Conservation (phyloP, 2,888 invertebrate genomes). For the Stegophylla sp. region DNA sequence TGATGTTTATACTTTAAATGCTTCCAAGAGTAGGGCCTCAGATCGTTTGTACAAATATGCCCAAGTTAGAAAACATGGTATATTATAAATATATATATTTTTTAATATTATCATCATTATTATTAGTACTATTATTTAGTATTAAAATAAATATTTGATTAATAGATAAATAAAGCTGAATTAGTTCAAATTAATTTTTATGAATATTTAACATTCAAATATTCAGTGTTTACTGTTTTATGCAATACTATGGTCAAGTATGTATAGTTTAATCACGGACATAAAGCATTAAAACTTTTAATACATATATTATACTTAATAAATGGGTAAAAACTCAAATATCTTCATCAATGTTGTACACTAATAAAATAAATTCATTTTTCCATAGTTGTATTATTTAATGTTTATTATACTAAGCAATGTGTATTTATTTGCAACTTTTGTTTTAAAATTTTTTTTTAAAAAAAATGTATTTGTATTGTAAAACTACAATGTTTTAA, state of each 20-base stretch:
- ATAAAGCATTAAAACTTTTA: not conserved
- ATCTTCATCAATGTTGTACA: not conserved
- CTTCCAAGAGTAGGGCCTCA: not conserved
- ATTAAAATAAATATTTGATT: not conserved
- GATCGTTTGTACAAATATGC: conserved; percentile 18
- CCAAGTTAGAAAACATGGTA: conserved; percentile 20
- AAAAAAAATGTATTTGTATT: conserved; percentile 24
- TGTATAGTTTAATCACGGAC: not conserved
- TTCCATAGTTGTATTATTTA: conserved; percentile 20
- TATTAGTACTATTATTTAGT: not conserved
- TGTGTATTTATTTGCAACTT: not conserved
- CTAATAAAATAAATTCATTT: conserved; percentile 4
- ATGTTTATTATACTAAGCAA: conserved; percentile 1
- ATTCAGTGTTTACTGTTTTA: not conserved
- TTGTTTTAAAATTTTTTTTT: conserved; percentile 9
- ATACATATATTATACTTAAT: not conserved
- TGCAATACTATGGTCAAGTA: not conserved
- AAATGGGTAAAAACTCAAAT: not conserved
- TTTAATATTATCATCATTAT: too few species aligned
- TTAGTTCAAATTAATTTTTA: conserved; percentile 1
- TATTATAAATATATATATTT: not conserved
- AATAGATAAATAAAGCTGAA: not conserved
- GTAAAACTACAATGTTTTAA: conserved; percentile 22
- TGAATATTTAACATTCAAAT: not conserved
- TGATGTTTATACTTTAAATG: not conserved